A percentile compares a stretch with the other conserved stretches of the same genome.
Evolutionary conservation across 2,113 vertebrate species (phyloP).

Genomic region (Maccullochella peelii): DNA sequence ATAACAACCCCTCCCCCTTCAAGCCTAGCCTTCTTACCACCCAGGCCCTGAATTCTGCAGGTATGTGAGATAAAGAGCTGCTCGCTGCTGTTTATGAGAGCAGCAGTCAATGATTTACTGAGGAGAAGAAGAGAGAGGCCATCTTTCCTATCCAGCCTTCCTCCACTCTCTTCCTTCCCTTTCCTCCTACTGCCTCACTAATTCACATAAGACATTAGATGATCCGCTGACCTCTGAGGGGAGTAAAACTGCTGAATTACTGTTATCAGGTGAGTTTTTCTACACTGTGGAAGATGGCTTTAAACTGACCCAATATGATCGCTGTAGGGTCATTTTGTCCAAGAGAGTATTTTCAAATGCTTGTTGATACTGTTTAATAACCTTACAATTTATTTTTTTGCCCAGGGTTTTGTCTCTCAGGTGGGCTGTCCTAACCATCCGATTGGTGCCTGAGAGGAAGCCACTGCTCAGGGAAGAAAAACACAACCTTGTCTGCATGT

Average conservation of each 20-base stretch:
- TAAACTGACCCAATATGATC: no score
- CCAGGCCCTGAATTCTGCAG: constrained; percentile 71
- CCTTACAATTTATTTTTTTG: no score
- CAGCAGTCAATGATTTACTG: constrained; percentile 67
- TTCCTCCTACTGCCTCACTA: background rate
- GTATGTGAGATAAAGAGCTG: constrained; percentile 65
- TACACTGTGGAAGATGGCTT: no score
- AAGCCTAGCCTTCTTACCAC: constrained; percentile 57
- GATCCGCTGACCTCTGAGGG: no score
- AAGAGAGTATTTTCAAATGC: no score
- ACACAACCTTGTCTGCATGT: no score
- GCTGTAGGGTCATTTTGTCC: no score
- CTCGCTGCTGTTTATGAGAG: constrained; percentile 42
- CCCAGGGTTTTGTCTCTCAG: background rate
- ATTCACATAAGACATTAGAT: background rate
- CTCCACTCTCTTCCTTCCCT: background rate
- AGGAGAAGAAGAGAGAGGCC: constrained; percentile 4
- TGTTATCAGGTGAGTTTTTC: no score
- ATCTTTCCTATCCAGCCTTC: background rate
- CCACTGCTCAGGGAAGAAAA: background rate
- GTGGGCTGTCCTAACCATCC: background rate
- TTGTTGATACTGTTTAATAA: no score
- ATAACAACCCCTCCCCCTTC: background rate
- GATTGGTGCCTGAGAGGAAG: background rate
- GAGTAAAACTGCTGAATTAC: no score